Percentiles rank a stretch among this genome's conserved stretches.
Evolutionary conservation across 1,140 invertebrate genomes (phyloP).

Genomic region (Scylla paramamosain): DNA sequence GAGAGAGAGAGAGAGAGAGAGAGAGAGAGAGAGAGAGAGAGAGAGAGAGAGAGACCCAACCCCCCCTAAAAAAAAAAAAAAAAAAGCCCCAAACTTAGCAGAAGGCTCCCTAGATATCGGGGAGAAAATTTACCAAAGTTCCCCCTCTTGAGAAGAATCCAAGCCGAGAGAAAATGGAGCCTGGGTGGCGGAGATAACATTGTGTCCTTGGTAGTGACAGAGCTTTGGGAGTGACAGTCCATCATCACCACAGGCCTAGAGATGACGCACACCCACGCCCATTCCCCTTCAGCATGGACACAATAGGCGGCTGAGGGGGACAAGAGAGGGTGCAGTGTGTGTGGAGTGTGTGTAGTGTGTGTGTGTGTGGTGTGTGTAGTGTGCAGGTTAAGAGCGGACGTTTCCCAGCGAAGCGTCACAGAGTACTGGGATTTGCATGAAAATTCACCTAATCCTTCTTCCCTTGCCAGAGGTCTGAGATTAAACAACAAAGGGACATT

Average conservation of each 20-base stretch:
- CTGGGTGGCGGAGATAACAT: conserved; percentile 18
- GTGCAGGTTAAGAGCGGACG: background rate
- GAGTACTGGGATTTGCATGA: conserved; percentile 11
- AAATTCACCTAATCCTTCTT: conserved; percentile 15
- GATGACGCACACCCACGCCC: background rate
- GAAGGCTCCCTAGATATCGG: background rate
- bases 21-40: background rate
- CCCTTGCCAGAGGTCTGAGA: background rate
- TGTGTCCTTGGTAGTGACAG: background rate
- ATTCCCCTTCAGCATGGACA: background rate
- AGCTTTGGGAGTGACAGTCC: background rate
- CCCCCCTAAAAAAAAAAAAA: background rate
- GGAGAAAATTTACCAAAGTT: background rate
- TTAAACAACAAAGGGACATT: background rate
- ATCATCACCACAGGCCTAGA: background rate
- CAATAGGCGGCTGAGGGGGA: background rate
- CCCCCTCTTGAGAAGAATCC: background rate
- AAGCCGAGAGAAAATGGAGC: conserved; percentile 1
- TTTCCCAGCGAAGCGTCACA: background rate
- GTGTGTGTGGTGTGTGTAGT: background rate
- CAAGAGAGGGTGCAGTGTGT: background rate
- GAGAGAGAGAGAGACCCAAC: background rate
- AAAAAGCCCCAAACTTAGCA: background rate
- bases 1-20: conserved; percentile 16
- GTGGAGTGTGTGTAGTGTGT: background rate